Percentiles rank a stretch among this genome's conserved stretches.
phyloP scores from a whole-genome alignment of 1,140 invertebrate genomes.

The Dinothrombium tinctorium region DNA sequence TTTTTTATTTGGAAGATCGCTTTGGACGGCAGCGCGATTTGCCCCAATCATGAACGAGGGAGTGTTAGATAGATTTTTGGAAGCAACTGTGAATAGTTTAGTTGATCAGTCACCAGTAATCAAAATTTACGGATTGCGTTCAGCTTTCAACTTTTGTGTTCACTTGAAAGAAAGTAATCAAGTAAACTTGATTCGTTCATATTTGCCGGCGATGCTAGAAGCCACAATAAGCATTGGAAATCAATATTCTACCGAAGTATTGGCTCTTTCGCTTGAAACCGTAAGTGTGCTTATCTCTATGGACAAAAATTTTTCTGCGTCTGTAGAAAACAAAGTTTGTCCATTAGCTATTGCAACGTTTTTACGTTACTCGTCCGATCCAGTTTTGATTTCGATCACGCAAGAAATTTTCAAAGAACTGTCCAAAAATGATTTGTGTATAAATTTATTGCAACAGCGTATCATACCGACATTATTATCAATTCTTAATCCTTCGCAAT shows the following conservation, averaged over 20 bases:
- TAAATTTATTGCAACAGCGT: slow-evolving; percentile 34
- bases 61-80: slow-evolving; percentile 28
- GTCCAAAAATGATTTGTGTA: slow-evolving; percentile 34
- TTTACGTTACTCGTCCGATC: slow-evolving; percentile 39
- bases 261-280: slow-evolving; percentile 39
- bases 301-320: slow-evolving; percentile 39
- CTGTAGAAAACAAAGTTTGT: slow-evolving; percentile 36
- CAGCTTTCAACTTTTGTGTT: slow-evolving; percentile 28
- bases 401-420: slow-evolving; percentile 42
- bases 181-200: slow-evolving; percentile 23
- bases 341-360: slow-evolving; percentile 45
- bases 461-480: slow-evolving; percentile 43
- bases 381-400: slow-evolving; percentile 33
- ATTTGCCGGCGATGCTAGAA: slow-evolving; percentile 27
- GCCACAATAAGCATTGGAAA: slow-evolving; percentile 27
- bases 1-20: slow-evolving; percentile 42
- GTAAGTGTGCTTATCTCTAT: slow-evolving; percentile 37
- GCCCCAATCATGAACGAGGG: slow-evolving; percentile 31
- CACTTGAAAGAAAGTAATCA: slow-evolving; percentile 25
- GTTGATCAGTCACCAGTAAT: slow-evolving; percentile 28
- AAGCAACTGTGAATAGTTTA: slow-evolving; percentile 35
- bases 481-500: slow-evolving; percentile 26
- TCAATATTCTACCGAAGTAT: slow-evolving; percentile 32
- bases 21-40: slow-evolving; percentile 43
- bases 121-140: slow-evolving; percentile 25